phyloP scores from a whole-genome alignment of 2,797 vertebrate genomes.

The Onychomys leucogaster region DNA sequence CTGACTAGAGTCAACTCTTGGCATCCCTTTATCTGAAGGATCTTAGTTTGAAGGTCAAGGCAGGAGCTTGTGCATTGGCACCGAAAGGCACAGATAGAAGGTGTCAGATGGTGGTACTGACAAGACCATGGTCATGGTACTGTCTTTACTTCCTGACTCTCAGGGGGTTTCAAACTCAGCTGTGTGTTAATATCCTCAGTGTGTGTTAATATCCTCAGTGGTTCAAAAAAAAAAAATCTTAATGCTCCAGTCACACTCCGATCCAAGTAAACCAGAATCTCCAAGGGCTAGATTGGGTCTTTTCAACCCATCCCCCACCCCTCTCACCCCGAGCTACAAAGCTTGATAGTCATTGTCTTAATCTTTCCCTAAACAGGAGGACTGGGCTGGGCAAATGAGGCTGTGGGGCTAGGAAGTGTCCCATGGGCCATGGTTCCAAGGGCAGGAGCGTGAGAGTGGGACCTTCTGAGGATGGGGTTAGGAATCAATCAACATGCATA shows the following conservation, averaged over 20 bases:
- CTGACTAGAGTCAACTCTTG: too few species aligned
- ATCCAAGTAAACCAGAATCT: not conserved
- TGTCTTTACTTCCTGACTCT: not conserved
- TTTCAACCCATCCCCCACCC: not conserved
- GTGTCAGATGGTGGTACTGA: not conserved
- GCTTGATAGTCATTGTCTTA: not conserved
- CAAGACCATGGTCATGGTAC: not conserved
- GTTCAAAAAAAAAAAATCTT: not conserved
- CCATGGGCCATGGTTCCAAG: not conserved
- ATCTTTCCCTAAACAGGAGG: not conserved
- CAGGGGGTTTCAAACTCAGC: not conserved
- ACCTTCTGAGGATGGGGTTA: not conserved
- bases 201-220: too few species aligned
- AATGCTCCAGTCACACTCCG: not conserved
- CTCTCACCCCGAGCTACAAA: not conserved
- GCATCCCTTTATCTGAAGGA: not conserved
- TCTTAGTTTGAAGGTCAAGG: not conserved
- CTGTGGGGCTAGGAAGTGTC: not conserved
- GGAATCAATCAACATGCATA: not conserved
- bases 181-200: too few species aligned
- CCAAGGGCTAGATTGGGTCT: not conserved
- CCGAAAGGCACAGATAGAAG: not conserved
- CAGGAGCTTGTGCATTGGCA: accelerated
- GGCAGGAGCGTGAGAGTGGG: not conserved
- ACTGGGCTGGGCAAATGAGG: not conserved